A percentile compares a stretch with the other conserved stretches of the same genome.
These are phyloP conservation scores for Vulpes lagopus DNA, from an alignment of 2,113 vertebrate species.

Conservation along the genomic window DNA sequence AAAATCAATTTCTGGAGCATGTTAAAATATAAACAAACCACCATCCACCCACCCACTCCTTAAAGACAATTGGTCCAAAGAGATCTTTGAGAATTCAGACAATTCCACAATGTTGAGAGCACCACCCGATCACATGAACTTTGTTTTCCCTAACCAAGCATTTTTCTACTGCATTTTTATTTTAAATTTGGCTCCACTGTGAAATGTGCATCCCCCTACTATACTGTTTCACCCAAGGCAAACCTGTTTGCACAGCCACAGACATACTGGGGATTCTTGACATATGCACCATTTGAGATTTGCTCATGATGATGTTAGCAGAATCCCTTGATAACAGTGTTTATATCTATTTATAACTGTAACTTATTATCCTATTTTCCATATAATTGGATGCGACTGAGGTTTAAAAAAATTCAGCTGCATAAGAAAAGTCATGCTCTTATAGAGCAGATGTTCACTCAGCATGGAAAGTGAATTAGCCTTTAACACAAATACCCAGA, in stretches of 20 bases:
- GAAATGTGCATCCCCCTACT: neutral
- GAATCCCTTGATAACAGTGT: constrained; percentile 70
- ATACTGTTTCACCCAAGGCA: constrained; percentile 18
- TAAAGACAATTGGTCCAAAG: constrained; percentile 70
- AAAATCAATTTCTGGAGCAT: constrained; percentile 81
- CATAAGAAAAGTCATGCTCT: constrained; percentile 64
- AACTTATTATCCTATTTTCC: constrained; percentile 75
- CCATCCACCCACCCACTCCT: constrained; percentile 65
- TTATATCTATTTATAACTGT: constrained; percentile 78
- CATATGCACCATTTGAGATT: constrained; percentile 50
- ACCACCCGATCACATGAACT: constrained; percentile 69
- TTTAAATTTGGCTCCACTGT: constrained; percentile 5
- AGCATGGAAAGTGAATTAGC: constrained; percentile 74
- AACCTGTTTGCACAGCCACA: constrained; percentile 49
- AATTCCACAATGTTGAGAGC: constrained; percentile 74
- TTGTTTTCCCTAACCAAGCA: constrained; percentile 72
- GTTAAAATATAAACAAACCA: constrained; percentile 77
- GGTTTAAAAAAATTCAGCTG: constrained; percentile 66
- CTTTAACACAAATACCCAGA: constrained; percentile 68
- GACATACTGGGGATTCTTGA: neutral
- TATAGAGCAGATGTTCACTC: constrained; percentile 64
- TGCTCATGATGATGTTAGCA: constrained; percentile 68
- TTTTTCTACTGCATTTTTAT: constrained; percentile 65
- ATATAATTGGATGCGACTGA: constrained; percentile 74
- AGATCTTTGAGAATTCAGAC: constrained; percentile 69